Evolutionary conservation across 2,888 invertebrate species (phyloP).

Genomic region (Lacanobia oleracea): DNA sequence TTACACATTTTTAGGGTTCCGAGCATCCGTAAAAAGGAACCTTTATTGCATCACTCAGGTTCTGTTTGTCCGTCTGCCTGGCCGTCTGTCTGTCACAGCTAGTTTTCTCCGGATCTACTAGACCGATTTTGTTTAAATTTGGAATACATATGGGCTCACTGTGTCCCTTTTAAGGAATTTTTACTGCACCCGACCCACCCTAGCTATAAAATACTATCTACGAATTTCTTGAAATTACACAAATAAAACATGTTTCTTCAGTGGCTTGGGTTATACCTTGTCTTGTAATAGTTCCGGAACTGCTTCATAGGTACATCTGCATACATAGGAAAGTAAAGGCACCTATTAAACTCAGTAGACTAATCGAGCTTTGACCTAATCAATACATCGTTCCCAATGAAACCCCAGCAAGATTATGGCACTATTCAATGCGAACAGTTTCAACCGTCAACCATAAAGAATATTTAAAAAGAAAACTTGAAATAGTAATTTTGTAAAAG

Average conservation of each 20-base stretch:
- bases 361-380: slow-evolving; percentile 3
- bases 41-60: too few relatives aligned
- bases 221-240: too few relatives aligned
- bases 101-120: too few relatives aligned
- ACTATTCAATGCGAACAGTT: not conserved
- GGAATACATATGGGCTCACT: too few relatives aligned
- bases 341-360: slow-evolving; percentile 10
- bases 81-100: too few relatives aligned
- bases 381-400: slow-evolving; percentile 9
- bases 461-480: slow-evolving; percentile 38
- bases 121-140: too few relatives aligned
- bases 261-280: not conserved
- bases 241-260: not conserved
- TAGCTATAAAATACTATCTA: too few relatives aligned
- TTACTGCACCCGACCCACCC: too few relatives aligned
- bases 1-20: not conserved
- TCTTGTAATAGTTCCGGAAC: not conserved
- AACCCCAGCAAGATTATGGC: slow-evolving; percentile 9
- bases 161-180: too few relatives aligned
- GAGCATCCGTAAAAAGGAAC: too few relatives aligned
- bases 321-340: too few relatives aligned
- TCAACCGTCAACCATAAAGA: slow-evolving; percentile 18
- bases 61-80: too few relatives aligned
- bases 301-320: not conserved
- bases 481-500: slow-evolving; percentile 47